Evolutionary conservation across 2,888 invertebrate genomes (phyloP).

Genomic region (Cryptocheilus praepositus): DNA sequence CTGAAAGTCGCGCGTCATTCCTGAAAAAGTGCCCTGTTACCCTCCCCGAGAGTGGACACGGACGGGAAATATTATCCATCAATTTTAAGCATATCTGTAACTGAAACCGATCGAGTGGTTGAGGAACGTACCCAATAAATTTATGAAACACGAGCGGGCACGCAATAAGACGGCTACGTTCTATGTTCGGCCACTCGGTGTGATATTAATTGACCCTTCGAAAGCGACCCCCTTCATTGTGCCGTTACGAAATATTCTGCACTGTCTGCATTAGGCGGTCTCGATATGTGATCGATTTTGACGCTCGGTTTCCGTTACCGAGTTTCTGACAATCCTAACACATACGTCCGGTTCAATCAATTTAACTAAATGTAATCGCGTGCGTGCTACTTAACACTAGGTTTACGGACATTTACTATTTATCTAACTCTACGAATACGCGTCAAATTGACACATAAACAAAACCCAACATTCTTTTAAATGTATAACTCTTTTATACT

Average conservation of each 20-base stretch:
- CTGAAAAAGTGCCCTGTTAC: too few relatives aligned
- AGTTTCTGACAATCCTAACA: not conserved
- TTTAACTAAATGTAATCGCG: too few relatives aligned
- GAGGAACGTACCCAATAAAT: conserved; percentile 62
- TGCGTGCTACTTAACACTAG: too few relatives aligned
- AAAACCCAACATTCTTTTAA: too few relatives aligned
- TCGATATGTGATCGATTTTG: conserved; percentile 4
- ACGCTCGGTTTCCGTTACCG: not conserved
- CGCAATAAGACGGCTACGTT: conserved; percentile 65
- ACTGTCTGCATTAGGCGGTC: conserved; percentile 15
- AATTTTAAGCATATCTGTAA: conserved; percentile 58
- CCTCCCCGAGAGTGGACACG: not conserved
- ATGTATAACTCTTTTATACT: too few relatives aligned
- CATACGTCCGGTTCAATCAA: not conserved
- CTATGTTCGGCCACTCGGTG: conserved; percentile 58
- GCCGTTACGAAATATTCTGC: conserved; percentile 49
- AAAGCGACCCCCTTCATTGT: conserved; percentile 41
- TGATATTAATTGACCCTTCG: conserved; percentile 66
- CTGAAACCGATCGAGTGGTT: conserved; percentile 62
- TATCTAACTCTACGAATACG: too few relatives aligned
- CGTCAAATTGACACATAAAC: too few relatives aligned
- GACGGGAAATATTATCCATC: conserved; percentile 58
- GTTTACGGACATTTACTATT: too few relatives aligned
- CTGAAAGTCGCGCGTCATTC: too few relatives aligned
- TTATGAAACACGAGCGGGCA: conserved; percentile 57